Evolutionary conservation across 37 sponge, comb jelly and placozoan species (phyloP).

Genomic region (Sycon ciliatum): DNA sequence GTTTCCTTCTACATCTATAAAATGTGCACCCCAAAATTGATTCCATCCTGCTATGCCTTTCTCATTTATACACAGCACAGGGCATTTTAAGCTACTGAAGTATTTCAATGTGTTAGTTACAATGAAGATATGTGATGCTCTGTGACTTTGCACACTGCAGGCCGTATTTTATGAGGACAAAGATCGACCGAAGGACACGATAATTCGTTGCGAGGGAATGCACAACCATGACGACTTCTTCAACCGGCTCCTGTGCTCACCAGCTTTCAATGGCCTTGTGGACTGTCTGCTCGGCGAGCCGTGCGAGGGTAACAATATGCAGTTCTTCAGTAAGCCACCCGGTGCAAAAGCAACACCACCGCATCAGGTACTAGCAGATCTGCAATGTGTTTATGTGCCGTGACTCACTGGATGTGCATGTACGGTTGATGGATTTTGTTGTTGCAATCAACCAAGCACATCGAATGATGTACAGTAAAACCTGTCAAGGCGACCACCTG

Average conservation of each 20-base stretch:
- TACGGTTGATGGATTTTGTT: background rate
- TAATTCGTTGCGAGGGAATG: constrained; percentile 3
- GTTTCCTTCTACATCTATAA: no score
- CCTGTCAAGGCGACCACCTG: no score
- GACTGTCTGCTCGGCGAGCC: background rate
- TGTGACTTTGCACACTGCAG: no score
- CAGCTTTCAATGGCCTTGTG: constrained; percentile 2
- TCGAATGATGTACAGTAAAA: no score
- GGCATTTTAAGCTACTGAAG: no score
- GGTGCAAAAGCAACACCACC: constrained; percentile 18
- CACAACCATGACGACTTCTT: background rate
- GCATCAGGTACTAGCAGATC: background rate
- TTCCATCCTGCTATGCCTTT: no score
- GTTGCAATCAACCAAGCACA: no score
- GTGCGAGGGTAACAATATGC: constrained; percentile 2
- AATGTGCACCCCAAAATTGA: no score
- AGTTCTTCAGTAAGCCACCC: constrained; percentile 9
- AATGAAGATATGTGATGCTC: no score
- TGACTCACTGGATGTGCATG: background rate
- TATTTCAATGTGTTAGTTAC: no score
- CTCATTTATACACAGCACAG: no score
- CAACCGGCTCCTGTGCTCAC: background rate
- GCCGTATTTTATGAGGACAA: constrained; percentile 2
- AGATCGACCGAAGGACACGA: background rate
- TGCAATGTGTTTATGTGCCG: background rate